These are phyloP conservation scores for Sesia bembeciformis DNA, from an alignment of 2,888 invertebrate species.

Conservation along the genomic window DNA sequence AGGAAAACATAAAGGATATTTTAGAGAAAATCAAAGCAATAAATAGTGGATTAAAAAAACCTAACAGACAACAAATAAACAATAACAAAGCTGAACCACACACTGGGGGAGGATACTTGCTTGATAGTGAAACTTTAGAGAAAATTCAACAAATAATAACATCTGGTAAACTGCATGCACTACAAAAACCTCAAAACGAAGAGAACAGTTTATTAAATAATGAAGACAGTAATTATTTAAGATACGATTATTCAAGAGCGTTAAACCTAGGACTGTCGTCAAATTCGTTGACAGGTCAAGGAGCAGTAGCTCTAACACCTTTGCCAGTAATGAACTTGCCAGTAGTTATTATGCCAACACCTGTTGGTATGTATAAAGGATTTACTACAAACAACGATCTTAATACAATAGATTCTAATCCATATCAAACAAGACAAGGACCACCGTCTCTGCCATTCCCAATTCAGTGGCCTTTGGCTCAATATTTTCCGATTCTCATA, in stretches of 20 bases:
- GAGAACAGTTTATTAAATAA: constrained; percentile 21
- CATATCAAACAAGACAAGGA: constrained; percentile 36
- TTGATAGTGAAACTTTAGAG: constrained; percentile 47
- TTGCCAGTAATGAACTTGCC: constrained; percentile 42
- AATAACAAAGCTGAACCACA: constrained; percentile 31
- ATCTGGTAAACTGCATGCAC: constrained; percentile 36
- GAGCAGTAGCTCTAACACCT: constrained; percentile 6
- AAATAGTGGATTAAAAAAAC: constrained; percentile 59
- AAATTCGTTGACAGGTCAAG: constrained; percentile 3
- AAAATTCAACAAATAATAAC: constrained; percentile 54
- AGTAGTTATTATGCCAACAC: constrained; percentile 36
- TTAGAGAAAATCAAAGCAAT: constrained; percentile 71
- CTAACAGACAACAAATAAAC: constrained; percentile 31
- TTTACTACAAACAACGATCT: constrained; percentile 15
- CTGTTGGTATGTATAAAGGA: constrained; percentile 18
- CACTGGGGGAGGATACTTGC: constrained; percentile 28
- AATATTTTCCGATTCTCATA: constrained; percentile 71
- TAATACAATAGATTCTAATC: constrained; percentile 20
- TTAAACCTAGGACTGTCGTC: constrained; percentile 9
- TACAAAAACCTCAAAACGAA: constrained; percentile 14
- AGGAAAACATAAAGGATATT: constrained; percentile 48
- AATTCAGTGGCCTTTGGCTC: constrained; percentile 66
- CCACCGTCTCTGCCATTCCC: constrained; percentile 31
- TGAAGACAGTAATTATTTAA: constrained; percentile 13
- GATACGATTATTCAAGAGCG: constrained; percentile 17